Conservation (phyloP, 2,797 vertebrate genomes). For the Phoebastria nigripes region DNA sequence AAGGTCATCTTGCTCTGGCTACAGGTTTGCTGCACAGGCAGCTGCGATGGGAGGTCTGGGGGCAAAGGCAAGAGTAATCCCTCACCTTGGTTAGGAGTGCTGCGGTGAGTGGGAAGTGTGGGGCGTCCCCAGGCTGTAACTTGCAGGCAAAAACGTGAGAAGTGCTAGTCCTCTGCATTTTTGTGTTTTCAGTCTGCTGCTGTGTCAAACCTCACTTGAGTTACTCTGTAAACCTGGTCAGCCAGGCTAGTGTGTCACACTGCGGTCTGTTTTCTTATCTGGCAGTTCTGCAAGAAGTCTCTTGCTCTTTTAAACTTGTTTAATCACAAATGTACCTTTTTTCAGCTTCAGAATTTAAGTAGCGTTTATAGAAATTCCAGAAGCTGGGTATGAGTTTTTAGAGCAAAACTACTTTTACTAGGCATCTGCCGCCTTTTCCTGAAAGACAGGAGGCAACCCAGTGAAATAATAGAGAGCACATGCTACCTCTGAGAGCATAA, state of each 20-base stretch:
- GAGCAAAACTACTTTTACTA: not conserved
- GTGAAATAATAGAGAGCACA: not conserved
- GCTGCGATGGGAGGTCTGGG: fast-evolving
- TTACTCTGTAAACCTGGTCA: not conserved
- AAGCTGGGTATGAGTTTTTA: not conserved
- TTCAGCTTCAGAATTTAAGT: not conserved
- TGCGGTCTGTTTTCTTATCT: fast-evolving
- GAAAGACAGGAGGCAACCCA: not conserved
- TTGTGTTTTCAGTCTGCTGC: not conserved
- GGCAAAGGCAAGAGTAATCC: not conserved
- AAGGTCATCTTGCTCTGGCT: not conserved
- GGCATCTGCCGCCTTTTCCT: not conserved
- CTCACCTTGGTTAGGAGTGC: not conserved
- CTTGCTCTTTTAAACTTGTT: not conserved
- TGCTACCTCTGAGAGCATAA: not conserved
- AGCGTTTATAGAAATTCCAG: not conserved
- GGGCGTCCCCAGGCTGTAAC: not conserved
- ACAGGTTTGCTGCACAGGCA: not conserved
- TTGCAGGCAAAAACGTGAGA: not conserved
- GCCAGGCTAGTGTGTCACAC: not conserved
- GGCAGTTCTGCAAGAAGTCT: not conserved
- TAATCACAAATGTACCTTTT: not conserved
- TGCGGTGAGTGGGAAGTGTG: not conserved
- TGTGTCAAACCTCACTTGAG: not conserved
- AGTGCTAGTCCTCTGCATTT: not conserved